These are phyloP conservation scores for Odocoileus hemionus DNA, from an alignment of 2,113 vertebrate genomes.

Conservation along the genomic window DNA sequence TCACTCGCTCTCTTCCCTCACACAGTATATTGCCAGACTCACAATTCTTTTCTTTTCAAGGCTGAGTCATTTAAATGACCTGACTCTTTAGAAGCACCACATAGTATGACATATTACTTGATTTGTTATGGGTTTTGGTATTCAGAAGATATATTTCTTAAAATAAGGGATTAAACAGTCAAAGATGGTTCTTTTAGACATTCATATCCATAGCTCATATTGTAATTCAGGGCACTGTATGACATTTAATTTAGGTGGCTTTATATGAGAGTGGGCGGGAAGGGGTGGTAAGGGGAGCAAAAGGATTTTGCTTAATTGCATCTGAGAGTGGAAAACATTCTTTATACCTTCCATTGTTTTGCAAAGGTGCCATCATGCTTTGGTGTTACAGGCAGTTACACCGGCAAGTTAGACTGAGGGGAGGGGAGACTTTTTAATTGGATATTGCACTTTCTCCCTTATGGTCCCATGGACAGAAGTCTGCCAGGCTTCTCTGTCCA, in stretches of 20 bases:
- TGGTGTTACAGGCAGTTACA: neutral
- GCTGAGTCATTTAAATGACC: conserved; percentile 61
- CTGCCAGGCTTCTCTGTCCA: neutral
- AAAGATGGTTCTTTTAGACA: conserved; percentile 17
- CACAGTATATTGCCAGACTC: neutral
- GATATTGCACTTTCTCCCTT: neutral
- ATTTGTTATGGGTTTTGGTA: conserved; percentile 31
- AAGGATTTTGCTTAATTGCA: neutral
- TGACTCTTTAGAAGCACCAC: conserved; percentile 44
- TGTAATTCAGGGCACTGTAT: conserved; percentile 31
- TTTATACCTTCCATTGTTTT: neutral
- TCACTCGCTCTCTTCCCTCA: neutral
- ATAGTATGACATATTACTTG: conserved; percentile 51
- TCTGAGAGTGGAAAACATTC: neutral
- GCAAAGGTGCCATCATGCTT: neutral
- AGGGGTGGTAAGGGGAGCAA: neutral
- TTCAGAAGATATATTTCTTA: conserved; percentile 59
- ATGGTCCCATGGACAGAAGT: neutral
- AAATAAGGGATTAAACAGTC: conserved; percentile 37
- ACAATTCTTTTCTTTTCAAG: conserved; percentile 57
- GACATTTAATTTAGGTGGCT: conserved; percentile 29
- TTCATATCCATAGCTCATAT: conserved; percentile 43
- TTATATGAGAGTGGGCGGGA: neutral
- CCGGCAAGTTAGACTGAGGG: neutral
- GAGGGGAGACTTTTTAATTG: neutral